A percentile compares a stretch with the other conserved stretches of the same genome.
These are phyloP conservation scores for Aurelia coerulea DNA, from an alignment of 30 jellyfish, hydroid and myxozoan genomes.

Conservation along the genomic window DNA sequence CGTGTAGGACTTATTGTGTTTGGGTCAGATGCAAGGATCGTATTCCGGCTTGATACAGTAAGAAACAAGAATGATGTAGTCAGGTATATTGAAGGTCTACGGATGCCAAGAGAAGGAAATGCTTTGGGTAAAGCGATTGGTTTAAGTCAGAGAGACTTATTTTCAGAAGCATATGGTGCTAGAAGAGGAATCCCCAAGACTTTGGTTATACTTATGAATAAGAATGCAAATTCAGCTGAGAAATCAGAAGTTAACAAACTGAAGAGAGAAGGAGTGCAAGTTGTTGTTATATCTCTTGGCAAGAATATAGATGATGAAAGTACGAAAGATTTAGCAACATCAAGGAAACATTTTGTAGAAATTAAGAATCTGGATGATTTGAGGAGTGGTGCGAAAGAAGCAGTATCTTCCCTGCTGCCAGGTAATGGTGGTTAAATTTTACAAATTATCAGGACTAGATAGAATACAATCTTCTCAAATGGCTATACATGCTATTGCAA, in stretches of 20 bases:
- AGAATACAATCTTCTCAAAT: too few relatives aligned
- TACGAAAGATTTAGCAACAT: background rate
- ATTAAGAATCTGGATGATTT: too few relatives aligned
- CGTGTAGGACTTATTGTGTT: conserved; percentile 32
- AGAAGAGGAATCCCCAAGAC: conserved; percentile 60
- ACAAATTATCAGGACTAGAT: too few relatives aligned
- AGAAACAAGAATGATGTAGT: background rate
- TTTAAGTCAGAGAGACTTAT: conserved; percentile 46
- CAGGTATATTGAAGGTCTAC: background rate
- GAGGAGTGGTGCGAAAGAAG: too few relatives aligned
- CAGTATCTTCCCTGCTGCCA: too few relatives aligned
- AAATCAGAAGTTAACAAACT: background rate
- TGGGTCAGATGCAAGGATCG: conserved; percentile 22
- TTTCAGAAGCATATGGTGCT: conserved; percentile 47
- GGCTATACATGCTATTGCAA: too few relatives aligned
- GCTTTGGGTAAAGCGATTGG: conserved; percentile 45
- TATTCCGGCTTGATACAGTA: conserved; percentile 7
- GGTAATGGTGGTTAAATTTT: too few relatives aligned
- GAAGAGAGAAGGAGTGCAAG: conserved; percentile 20
- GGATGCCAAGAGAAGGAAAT: background rate
- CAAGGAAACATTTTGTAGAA: too few relatives aligned
- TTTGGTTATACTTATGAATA: conserved; percentile 59
- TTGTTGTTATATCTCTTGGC: conserved; percentile 37
- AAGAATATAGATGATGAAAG: conserved; percentile 5
- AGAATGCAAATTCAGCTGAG: background rate